These are phyloP conservation scores for Spongilla lacustris DNA, from an alignment of 37 sponge, comb jelly and placozoan genomes.

Conservation along the genomic window DNA sequence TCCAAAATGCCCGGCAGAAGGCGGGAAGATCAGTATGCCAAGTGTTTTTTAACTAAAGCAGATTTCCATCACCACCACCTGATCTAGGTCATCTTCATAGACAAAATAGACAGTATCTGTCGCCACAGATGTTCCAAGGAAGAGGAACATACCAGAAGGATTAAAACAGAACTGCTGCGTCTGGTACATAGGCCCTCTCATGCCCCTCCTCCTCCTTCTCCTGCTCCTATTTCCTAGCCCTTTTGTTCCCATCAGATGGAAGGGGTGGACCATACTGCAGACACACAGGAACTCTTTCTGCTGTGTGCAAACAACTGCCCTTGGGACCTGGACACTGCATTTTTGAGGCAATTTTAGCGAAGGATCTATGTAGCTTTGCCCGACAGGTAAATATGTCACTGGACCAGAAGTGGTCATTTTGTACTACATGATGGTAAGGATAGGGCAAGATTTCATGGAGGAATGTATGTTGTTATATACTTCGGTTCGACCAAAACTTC, in stretches of 20 bases:
- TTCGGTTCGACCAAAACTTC: too few relatives aligned
- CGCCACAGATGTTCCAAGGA: constrained; percentile 69
- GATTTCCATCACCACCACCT: neutral
- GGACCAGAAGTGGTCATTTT: too few relatives aligned
- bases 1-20: constrained; percentile 33
- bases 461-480: too few relatives aligned
- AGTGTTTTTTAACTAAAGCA: neutral
- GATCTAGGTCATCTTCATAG: constrained; percentile 77
- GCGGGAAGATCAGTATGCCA: constrained; percentile 25
- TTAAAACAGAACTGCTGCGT: constrained; percentile 87
- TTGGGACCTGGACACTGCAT: constrained; percentile 91
- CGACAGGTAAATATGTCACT: constrained; percentile 7
- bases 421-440: too few relatives aligned
- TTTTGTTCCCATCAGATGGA: constrained; percentile 72
- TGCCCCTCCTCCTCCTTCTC: neutral
- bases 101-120: constrained; percentile 94
- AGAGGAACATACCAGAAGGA: constrained; percentile 87
- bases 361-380: constrained; percentile 52
- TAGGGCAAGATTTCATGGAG: neutral
- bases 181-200: constrained; percentile 32
- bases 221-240: neutral
- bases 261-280: constrained; percentile 26
- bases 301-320: constrained; percentile 93
- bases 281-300: constrained; percentile 57
- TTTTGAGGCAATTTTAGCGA: constrained; percentile 77